These are phyloP conservation scores for Antennarius maculatus DNA, from an alignment of 2,797 vertebrate species.

Conservation along the genomic window DNA sequence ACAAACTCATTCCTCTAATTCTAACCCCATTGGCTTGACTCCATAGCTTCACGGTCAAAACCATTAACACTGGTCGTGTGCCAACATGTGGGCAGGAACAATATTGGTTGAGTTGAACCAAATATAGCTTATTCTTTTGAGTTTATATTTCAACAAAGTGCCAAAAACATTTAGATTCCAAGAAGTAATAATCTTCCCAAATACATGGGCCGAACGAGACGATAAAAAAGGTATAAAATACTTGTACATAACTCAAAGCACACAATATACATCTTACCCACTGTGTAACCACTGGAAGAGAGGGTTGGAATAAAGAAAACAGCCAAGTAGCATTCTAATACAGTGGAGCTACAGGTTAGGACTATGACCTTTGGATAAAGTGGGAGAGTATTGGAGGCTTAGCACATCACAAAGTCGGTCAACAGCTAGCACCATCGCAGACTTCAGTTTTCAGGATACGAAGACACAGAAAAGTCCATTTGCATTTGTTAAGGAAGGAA, in stretches of 20 bases:
- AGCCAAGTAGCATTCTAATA: slow-evolving; percentile 56
- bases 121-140: slow-evolving; percentile 78
- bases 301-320: slow-evolving; percentile 47
- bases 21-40: slow-evolving; percentile 37
- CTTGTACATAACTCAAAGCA: slow-evolving; percentile 70
- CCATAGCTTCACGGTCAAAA: slow-evolving; percentile 55
- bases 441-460: slow-evolving; percentile 61
- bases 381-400: slow-evolving; percentile 57
- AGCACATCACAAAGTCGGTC: slow-evolving; percentile 72
- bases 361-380: slow-evolving; percentile 67
- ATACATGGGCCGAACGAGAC: slow-evolving; percentile 55
- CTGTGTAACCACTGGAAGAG: slow-evolving; percentile 70
- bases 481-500: slow-evolving; percentile 59
- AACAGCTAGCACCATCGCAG: slow-evolving; percentile 73
- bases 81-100: slow-evolving; percentile 65
- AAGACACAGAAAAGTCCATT: slow-evolving; percentile 68
- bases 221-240: slow-evolving; percentile 74
- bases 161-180: slow-evolving; percentile 63
- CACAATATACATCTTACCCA: slow-evolving; percentile 74
- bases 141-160: slow-evolving; percentile 74
- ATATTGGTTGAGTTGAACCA: slow-evolving; percentile 70
- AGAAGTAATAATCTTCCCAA: slow-evolving; percentile 39
- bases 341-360: slow-evolving; percentile 56
- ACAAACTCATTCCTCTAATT: slow-evolving; percentile 60
- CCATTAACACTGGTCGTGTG: slow-evolving; percentile 69